Conservation (phyloP, 2,888 invertebrate species). For the Lasioglossum figueresi region DNA sequence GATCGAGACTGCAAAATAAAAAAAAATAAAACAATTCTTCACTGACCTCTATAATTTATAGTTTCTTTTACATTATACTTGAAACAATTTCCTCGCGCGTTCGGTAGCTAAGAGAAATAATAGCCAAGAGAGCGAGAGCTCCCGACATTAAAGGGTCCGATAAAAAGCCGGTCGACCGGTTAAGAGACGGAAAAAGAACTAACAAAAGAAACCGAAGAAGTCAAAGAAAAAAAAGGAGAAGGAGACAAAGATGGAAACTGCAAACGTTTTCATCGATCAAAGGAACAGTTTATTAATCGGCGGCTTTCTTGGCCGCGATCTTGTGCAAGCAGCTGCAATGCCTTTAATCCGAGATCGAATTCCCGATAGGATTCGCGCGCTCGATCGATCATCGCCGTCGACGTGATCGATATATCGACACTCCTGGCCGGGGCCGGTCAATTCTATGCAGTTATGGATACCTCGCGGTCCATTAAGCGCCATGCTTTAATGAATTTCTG, state of each 20-base stretch:
- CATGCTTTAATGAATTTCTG: conserved; percentile 59
- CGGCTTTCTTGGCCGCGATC: conserved; percentile 56
- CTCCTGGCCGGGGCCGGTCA: conserved; percentile 48
- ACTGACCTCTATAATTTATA: background rate
- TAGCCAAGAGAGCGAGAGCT: background rate
- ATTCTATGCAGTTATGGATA: conserved; percentile 52
- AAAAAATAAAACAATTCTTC: background rate
- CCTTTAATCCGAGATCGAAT: conserved; percentile 73
- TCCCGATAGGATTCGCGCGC: conserved; percentile 73
- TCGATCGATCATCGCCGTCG: conserved; percentile 76
- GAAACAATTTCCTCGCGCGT: background rate
- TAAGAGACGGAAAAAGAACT: background rate
- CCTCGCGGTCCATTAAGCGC: conserved; percentile 60
- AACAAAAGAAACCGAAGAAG: background rate
- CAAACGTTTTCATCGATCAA: conserved; percentile 54
- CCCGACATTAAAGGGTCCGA: background rate
- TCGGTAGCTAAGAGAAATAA: background rate
- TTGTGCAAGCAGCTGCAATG: conserved; percentile 62
- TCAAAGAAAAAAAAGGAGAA: background rate
- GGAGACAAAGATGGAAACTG: conserved; percentile 17
- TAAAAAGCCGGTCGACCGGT: background rate
- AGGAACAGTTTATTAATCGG: conserved; percentile 53
- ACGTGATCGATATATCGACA: conserved; percentile 76
- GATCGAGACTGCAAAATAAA: background rate
- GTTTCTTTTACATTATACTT: background rate